Evolutionary conservation across 2,797 vertebrate species (phyloP), one percentile per base, ranked within the genome.

Genomic region (Hypotaenidia philippensis): DNA sequence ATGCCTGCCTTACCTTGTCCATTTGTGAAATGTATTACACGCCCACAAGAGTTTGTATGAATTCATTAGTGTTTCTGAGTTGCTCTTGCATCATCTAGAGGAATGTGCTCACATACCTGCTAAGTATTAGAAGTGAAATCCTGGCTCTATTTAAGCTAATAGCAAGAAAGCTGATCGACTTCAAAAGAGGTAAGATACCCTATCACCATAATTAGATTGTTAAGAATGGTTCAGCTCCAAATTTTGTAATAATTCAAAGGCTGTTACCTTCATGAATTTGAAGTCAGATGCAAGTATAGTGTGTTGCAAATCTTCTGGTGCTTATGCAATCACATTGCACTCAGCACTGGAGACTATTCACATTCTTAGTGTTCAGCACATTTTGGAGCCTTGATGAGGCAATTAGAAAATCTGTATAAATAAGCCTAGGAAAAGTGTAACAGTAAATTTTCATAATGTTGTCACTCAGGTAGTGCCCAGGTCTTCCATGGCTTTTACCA

Each of bases 121-220:
- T 79, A 6, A 0, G 56, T 83, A 60, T 84, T 94, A 89, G 81
- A 65, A 87, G 61, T 60, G 72, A 83, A 90, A 85, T 89, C 61
- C 57, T 75, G 1, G 2, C 68, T 60, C 57, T 85, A 27, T 89
- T 93, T 90, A 90, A 90, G 63, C 72, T 93, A 93, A 93, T 93
- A 82, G 80, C 65, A 69, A 83, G 76, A 87, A 64, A 72, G 87
- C 75, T 80, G 69, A 92, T 90, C 2, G 25, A 82, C 92, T 95
- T 90, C 64, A 74, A 86, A 55, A 87, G 86, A 77, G 44, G 75
- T n/a, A 80, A 92, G 71, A 72, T 87, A 87, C 80, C 65, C 78
- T 83, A 74, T 95, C 96, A 93, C 69, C n/a, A 66, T 94, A 97
- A 96, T 95, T 89, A 91, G 72, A 94, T 90, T 89, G 78, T 94